Base-by-base conservation (phyloP, 1,140 invertebrate genomes). In the Heliconius himera region DNA sequence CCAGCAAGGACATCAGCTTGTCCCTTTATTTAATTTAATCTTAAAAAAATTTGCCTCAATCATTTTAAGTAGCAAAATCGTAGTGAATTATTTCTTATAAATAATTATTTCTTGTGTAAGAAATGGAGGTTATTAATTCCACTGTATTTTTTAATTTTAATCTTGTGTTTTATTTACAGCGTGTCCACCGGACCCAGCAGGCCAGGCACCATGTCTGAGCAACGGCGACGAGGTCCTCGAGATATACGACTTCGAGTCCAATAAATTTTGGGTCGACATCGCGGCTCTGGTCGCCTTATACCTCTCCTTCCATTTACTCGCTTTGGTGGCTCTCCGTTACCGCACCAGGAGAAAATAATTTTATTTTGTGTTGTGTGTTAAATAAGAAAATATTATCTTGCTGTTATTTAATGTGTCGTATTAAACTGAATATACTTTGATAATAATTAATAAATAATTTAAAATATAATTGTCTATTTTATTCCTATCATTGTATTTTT, bases 201-300 rank as follows among this genome's bases (percentile, higher is more conserved):
- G 92, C 54, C 83, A 92, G 9, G 95, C 96, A 18, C 97, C 97
- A 0, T 98, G 98, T 84, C 91, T 98, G 54, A 95, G 94, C 71
- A 96, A 96, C 4, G 97, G 97, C 0, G 87, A 95, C 22, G 95
- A 97, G 89, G 97, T 98, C 0, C 90, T 98, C 22, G 95, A 96
- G 41, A 95, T 95, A 72, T 97, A 97, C 85, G 96, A 97, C 90
- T 98, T 98, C 90, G 90, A 95, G 0, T 94, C 95, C 66, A 87
- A 89, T n/a, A 95, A 97, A 89, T 95, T 98, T 54, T 95, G 94
- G 89, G 89, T 90, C 6, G 96, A 98, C 88, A 94, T 98, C 20
- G 85, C 95, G 33, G 95, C 96, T 1, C 96, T 98, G 91, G 56
- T 96, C 20, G 85, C 95, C 1, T 89, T 98, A 8, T 97, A 97